A percentile compares a stretch with the other conserved stretches of the same genome.
Conservation (phyloP, 1,140 invertebrate genomes). For the Euglossa dilemma region DNA sequence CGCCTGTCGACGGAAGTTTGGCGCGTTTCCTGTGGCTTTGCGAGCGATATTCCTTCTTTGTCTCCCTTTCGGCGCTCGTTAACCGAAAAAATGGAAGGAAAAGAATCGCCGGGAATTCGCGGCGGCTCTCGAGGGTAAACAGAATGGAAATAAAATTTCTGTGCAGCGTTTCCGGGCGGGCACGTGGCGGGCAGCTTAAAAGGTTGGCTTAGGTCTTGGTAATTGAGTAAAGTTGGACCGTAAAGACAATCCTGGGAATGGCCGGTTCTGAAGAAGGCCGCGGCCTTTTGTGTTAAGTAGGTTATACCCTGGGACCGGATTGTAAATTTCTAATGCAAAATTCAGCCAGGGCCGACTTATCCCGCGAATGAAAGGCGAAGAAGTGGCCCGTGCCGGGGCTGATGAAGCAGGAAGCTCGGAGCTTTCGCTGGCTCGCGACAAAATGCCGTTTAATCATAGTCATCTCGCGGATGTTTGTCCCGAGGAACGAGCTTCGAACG, state of each 20-base stretch:
- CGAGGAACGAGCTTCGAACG: too few species aligned
- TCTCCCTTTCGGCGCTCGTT: background rate
- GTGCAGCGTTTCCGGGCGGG: background rate
- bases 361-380: background rate
- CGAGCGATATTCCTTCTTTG: background rate
- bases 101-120: background rate
- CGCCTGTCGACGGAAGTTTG: background rate
- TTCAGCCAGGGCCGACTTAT: background rate
- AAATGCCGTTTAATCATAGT: background rate
- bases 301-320: constrained; percentile 15
- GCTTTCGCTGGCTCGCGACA: background rate
- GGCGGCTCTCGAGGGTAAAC: background rate
- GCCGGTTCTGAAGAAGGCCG: constrained; percentile 4
- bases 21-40: background rate
- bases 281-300: constrained; percentile 22
- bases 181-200: background rate
- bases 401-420: background rate
- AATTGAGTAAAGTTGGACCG: constrained; percentile 24
- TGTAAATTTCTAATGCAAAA: constrained; percentile 23
- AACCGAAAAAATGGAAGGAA: background rate
- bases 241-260: constrained; percentile 20
- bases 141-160: constrained; percentile 24
- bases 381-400: background rate
- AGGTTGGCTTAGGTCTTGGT: background rate
- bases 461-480: too few species aligned